Conservation (phyloP, 2,797 vertebrate genomes). For the Esox lucius region DNA sequence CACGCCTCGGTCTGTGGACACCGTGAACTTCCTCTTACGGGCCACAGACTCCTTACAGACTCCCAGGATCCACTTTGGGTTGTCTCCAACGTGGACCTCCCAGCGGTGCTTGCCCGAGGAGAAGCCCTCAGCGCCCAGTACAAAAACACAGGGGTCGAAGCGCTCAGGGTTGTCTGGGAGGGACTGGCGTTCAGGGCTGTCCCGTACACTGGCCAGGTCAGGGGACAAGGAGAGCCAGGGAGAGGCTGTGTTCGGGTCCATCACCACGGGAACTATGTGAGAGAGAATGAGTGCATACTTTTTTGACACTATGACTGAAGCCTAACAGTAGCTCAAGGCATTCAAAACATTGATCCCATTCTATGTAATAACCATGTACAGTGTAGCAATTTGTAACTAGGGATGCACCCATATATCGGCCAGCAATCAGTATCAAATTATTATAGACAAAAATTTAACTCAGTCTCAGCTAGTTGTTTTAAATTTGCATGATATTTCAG, state of each 20-base stretch:
- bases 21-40: slow-evolving; percentile 71
- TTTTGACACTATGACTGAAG: no score
- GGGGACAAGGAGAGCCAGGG: slow-evolving; percentile 74
- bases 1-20: slow-evolving; percentile 69
- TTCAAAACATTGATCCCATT: no score
- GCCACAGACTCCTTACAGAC: slow-evolving; percentile 71
- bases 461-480: no score
- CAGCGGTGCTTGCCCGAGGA: slow-evolving; percentile 75
- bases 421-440: no score
- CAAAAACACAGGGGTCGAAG: slow-evolving; percentile 75
- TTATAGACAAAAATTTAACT: no score
- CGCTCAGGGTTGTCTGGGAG: slow-evolving; percentile 58
- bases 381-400: no score
- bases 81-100: slow-evolving; percentile 77
- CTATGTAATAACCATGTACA: no score
- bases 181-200: slow-evolving; percentile 53
- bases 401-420: no score
- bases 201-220: slow-evolving; percentile 67
- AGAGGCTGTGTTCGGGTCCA: slow-evolving; percentile 72
- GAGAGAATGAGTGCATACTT: no score
- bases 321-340: no score
- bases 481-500: no score
- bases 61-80: slow-evolving; percentile 80
- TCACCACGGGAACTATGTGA: slow-evolving; percentile 66
- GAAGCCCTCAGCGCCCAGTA: slow-evolving; percentile 73